These are phyloP conservation scores for Bellardia pandia DNA, from an alignment of 2,888 invertebrate genomes.

Conservation along the genomic window DNA sequence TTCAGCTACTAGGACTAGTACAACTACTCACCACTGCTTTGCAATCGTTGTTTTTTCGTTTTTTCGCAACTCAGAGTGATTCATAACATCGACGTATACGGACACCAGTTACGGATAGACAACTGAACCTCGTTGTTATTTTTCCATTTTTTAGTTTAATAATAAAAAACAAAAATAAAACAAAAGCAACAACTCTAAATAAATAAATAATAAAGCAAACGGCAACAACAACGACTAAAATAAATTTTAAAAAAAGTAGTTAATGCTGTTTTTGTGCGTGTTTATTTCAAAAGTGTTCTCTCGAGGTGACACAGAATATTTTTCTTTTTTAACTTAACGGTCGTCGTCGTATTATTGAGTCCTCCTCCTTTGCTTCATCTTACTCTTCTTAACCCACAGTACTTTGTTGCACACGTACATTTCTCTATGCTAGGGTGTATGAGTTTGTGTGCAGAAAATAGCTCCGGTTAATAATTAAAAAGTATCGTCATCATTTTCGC, in stretches of 20 bases:
- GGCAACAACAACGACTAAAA: not conserved
- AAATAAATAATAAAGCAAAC: constrained; percentile 39
- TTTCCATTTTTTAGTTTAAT: constrained; percentile 63
- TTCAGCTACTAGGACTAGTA: constrained; percentile 18
- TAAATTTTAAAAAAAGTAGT: constrained; percentile 49
- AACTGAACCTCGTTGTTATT: constrained; percentile 65
- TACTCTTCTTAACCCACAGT: constrained; percentile 14
- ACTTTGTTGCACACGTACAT: constrained; percentile 5
- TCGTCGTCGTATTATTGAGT: constrained; percentile 46
- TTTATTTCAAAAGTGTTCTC: constrained; percentile 55
- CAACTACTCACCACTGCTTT: constrained; percentile 49
- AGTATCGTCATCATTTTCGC: constrained; percentile 44
- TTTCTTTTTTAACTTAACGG: constrained; percentile 49
- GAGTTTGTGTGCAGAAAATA: constrained; percentile 23
- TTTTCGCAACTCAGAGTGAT: constrained; percentile 75
- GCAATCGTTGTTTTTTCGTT: constrained; percentile 52
- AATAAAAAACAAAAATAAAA: constrained; percentile 27
- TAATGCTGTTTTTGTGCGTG: constrained; percentile 52
- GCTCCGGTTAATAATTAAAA: constrained; percentile 56
- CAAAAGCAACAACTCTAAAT: constrained; percentile 26
- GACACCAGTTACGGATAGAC: constrained; percentile 70
- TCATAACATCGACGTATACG: constrained; percentile 74
- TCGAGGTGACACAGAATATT: constrained; percentile 69
- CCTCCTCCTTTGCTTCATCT: constrained; percentile 32
- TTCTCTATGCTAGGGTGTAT: constrained; percentile 41